Evolutionary conservation across 2,797 vertebrate species (phyloP).

Genomic region (Calcarius lapponicus): DNA sequence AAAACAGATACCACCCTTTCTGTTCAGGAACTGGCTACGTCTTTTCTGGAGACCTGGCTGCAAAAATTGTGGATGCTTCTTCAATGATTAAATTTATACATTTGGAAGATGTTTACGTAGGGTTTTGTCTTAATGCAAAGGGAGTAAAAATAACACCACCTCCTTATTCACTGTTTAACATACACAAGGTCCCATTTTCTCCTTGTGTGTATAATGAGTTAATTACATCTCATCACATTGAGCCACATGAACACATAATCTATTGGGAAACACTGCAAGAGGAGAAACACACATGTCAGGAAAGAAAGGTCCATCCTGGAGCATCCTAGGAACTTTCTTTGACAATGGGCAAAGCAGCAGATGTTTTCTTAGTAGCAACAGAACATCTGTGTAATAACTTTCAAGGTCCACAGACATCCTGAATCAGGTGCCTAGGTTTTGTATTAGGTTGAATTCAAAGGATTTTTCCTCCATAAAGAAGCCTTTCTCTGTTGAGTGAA

Average conservation of each 20-base stretch:
- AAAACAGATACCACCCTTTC: not conserved
- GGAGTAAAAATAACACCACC: not conserved
- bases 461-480: not conserved
- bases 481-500: not conserved
- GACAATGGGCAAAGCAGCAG: not conserved
- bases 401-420: not conserved
- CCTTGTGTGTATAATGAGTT: not conserved
- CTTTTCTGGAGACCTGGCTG: conserved; percentile 26
- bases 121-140: conserved; percentile 18
- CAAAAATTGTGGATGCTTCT: not conserved
- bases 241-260: not conserved
- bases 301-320: not conserved
- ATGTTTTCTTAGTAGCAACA: not conserved
- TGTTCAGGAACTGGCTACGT: conserved; percentile 46
- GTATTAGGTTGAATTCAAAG: not conserved
- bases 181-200: not conserved
- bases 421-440: not conserved
- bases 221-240: not conserved
- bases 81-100: not conserved
- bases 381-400: not conserved
- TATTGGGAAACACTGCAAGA: conserved; percentile 19
- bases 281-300: not conserved
- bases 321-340: not conserved
- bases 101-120: conserved; percentile 42
- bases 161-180: not conserved